phyloP scores from a whole-genome alignment of 2,797 vertebrate genomes.

The Artibeus lituratus region DNA sequence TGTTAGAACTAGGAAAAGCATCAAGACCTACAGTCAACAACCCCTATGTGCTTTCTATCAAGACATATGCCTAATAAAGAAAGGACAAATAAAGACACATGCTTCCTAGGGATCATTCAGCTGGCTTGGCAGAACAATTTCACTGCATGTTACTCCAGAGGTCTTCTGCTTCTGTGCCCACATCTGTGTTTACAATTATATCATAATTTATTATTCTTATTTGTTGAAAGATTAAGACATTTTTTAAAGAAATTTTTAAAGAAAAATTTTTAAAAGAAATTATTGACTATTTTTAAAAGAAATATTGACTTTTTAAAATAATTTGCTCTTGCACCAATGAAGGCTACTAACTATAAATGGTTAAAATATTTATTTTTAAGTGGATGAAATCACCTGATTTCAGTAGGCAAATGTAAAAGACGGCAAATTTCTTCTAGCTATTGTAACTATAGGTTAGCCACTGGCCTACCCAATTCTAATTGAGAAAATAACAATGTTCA shows the following conservation, averaged over 20 bases:
- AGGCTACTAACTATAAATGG: background rate
- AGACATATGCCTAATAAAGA: background rate
- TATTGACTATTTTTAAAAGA: background rate
- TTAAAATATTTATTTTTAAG: background rate
- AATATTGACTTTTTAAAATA: background rate
- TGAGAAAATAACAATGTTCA: constrained; percentile 19
- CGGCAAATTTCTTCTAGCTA: background rate
- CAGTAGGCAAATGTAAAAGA: background rate
- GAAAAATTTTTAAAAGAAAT: no score
- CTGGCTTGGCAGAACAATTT: background rate
- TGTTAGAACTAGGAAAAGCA: background rate
- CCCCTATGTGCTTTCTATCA: background rate
- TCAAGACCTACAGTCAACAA: background rate
- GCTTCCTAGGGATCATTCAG: background rate
- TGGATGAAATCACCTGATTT: background rate
- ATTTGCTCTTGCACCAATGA: background rate
- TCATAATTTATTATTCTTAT: background rate
- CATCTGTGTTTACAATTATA: background rate
- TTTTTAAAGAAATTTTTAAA: no score
- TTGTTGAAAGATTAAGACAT: background rate
- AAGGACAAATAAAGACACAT: background rate
- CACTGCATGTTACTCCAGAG: fast-evolving
- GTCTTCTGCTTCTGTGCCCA: background rate
- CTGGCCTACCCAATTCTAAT: background rate
- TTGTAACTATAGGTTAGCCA: background rate